phyloP scores from a whole-genome alignment of 2,888 invertebrate species.

The Dynastes maya region DNA sequence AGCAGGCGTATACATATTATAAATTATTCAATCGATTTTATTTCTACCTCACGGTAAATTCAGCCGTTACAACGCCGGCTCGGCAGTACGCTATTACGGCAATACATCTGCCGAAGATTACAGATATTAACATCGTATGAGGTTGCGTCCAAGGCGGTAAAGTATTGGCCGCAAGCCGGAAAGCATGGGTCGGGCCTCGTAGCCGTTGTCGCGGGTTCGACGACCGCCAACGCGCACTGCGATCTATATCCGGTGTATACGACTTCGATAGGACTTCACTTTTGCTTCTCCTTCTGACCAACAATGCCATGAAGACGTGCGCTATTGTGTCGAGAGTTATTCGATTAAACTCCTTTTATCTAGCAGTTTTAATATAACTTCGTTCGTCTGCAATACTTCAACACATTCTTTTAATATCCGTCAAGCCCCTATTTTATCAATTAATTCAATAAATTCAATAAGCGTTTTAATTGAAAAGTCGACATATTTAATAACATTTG shows the following conservation, averaged over 20 bases:
- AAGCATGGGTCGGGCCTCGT: constrained; percentile 38
- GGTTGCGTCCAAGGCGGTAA: constrained; percentile 21
- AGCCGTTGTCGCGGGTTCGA: constrained; percentile 43
- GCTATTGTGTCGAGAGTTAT: constrained; percentile 10
- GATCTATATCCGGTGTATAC: constrained; percentile 43
- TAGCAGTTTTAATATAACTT: constrained; percentile 19
- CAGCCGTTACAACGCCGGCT: constrained; percentile 2
- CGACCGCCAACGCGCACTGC: constrained; percentile 42
- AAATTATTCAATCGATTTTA: constrained; percentile 23
- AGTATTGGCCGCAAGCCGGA: constrained; percentile 42
- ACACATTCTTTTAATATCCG: neutral
- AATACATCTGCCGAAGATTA: constrained; percentile 37
- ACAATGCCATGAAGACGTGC: constrained; percentile 12
- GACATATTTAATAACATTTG: no score
- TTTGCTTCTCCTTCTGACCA: constrained; percentile 35
- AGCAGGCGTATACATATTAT: neutral
- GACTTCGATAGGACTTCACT: constrained; percentile 44
- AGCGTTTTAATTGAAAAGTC: no score
- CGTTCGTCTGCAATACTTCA: neutral
- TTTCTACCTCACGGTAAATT: constrained; percentile 18
- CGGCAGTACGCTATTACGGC: neutral
- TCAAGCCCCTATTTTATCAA: no score
- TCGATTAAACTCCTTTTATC: neutral
- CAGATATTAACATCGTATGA: constrained; percentile 33
- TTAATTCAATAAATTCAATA: no score